phyloP scores from a whole-genome alignment of 2,113 vertebrate genomes.

The Brachyhypopomus occidentalis region DNA sequence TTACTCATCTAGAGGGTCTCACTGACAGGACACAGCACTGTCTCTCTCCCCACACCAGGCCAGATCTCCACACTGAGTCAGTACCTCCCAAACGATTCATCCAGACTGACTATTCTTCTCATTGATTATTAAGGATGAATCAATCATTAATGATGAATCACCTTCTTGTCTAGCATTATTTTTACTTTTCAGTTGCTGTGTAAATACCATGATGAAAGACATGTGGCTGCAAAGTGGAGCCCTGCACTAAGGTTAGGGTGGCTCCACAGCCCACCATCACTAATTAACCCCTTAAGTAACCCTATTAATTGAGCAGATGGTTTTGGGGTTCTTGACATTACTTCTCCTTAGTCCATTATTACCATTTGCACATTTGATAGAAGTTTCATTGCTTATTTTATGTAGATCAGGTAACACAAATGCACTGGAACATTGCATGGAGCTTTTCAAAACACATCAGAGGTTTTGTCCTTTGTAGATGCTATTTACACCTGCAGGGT shows the following conservation, averaged over 20 bases:
- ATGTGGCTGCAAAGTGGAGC: not conserved
- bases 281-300: not conserved
- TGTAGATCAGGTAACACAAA: not conserved
- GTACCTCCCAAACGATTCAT: constrained; percentile 33
- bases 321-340: not conserved
- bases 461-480: not conserved
- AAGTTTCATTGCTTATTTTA: not conserved
- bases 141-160: too few relatives aligned
- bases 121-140: constrained; percentile 18
- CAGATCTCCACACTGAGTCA: too few relatives aligned
- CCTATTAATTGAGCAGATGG: not conserved
- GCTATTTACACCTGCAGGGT: too few relatives aligned
- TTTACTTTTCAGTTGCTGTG: constrained; percentile 6
- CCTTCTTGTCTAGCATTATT: constrained; percentile 17
- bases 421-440: not conserved
- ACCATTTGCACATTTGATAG: not conserved
- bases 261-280: not conserved
- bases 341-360: not conserved
- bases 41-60: not conserved
- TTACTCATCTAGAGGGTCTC: constrained; percentile 29
- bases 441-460: not conserved
- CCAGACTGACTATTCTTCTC: constrained; percentile 3
- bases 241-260: too few relatives aligned
- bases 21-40: not conserved
- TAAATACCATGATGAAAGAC: constrained; percentile 35